Conservation (phyloP, 2,113 vertebrate species). For the Tricholaema leucomelas region DNA sequence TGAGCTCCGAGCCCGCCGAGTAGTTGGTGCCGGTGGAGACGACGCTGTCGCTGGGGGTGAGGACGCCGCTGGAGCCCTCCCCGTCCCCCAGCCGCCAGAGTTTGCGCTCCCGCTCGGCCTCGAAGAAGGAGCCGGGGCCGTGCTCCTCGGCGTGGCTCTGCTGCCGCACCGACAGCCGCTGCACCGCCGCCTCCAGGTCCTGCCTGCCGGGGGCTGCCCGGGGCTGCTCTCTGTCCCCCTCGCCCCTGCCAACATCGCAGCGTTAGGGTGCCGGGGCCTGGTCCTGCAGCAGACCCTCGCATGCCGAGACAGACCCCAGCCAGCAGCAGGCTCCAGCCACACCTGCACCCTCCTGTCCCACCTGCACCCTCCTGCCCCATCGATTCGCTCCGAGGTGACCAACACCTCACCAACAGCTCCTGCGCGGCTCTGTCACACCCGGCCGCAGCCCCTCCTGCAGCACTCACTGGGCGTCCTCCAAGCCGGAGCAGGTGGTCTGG, state of each 20-base stretch:
- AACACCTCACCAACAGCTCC: rapidly evolving
- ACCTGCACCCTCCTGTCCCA: background rate
- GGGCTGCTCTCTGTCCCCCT: conserved; percentile 17
- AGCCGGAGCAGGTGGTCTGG: conserved; percentile 69
- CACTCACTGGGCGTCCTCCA: conserved; percentile 33
- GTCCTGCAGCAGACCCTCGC: rapidly evolving
- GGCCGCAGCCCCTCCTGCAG: rapidly evolving
- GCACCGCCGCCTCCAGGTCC: conserved; percentile 84
- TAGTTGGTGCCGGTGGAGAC: conserved; percentile 79
- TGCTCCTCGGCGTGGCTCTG: conserved; percentile 78
- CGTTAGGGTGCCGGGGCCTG: rapidly evolving
- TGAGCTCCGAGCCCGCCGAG: conserved; percentile 77
- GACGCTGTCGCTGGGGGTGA: conserved; percentile 83
- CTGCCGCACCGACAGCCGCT: conserved; percentile 80
- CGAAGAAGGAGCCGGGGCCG: conserved; percentile 80
- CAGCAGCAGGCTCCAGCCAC: rapidly evolving
- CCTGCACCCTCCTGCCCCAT: background rate
- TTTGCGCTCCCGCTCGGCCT: conserved; percentile 79
- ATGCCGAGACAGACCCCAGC: background rate
- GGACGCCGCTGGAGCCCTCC: conserved; percentile 80
- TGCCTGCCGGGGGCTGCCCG: conserved; percentile 78
- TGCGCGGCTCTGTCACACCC: background rate
- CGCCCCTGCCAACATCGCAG: background rate
- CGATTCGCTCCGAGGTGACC: rapidly evolving
- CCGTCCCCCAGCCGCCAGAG: conserved; percentile 70